Conservation (phyloP, 2,888 invertebrate species). For the Caenorhabditis panamensis region DNA sequence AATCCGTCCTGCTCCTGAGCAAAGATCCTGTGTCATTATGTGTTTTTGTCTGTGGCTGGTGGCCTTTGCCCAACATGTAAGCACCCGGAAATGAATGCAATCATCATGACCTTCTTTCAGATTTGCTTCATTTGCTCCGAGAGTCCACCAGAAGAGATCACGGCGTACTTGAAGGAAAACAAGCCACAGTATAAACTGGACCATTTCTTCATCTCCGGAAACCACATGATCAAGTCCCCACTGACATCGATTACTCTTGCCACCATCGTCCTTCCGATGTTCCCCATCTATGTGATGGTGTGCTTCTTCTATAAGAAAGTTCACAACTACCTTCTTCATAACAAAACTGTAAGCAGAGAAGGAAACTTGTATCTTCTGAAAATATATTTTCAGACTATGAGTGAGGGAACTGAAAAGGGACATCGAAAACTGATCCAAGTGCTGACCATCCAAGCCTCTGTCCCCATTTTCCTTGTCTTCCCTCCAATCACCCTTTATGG, state of each 20-base stretch:
- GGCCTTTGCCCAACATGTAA: constrained; percentile 69
- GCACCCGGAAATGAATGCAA: constrained; percentile 8
- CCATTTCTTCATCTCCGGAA: constrained; percentile 65
- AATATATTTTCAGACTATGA: constrained; percentile 57
- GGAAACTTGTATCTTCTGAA: neutral
- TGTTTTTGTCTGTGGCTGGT: constrained; percentile 65
- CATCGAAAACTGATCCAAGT: constrained; percentile 64
- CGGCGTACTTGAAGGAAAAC: constrained; percentile 58
- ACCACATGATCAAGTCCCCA: constrained; percentile 69
- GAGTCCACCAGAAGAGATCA: constrained; percentile 62
- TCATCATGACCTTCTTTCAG: constrained; percentile 47
- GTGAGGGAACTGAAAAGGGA: constrained; percentile 54
- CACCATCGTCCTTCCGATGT: constrained; percentile 73
- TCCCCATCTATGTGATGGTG: constrained; percentile 70
- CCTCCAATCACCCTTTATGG: constrained; percentile 72
- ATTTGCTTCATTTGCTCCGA: constrained; percentile 73
- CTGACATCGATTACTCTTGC: constrained; percentile 69
- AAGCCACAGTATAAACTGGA: constrained; percentile 56
- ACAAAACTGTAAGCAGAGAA: constrained; percentile 38
- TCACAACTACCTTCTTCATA: constrained; percentile 48
- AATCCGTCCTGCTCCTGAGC: constrained; percentile 66
- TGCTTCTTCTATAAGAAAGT: constrained; percentile 70
- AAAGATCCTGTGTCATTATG: constrained; percentile 49
- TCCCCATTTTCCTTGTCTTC: constrained; percentile 72
- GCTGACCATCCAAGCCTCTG: constrained; percentile 71